These are phyloP conservation scores for Origma solitaria DNA, from an alignment of 2,113 vertebrate species.

Conservation along the genomic window DNA sequence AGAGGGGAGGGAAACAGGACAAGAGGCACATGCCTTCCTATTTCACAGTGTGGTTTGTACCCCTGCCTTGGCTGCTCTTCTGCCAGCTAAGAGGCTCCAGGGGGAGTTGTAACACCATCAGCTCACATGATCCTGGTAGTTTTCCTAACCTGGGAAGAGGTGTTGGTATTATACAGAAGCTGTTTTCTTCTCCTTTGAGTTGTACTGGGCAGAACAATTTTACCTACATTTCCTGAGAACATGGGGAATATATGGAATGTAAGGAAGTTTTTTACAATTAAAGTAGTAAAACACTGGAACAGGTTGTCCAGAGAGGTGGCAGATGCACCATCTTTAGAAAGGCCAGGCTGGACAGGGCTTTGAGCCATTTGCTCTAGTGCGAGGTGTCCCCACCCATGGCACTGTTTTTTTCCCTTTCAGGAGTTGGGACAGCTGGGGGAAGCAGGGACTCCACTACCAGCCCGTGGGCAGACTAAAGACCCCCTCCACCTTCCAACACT, in stretches of 20 bases:
- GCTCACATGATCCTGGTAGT: rapidly evolving
- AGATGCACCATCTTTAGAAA: background rate
- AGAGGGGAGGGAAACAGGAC: background rate
- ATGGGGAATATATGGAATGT: rapidly evolving
- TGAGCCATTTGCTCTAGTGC: background rate
- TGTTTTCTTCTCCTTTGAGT: background rate
- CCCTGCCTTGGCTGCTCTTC: background rate
- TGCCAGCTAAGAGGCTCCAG: background rate
- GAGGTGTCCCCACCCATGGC: background rate
- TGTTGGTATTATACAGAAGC: background rate
- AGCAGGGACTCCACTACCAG: background rate
- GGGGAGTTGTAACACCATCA: background rate
- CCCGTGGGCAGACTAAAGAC: background rate
- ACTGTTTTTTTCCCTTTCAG: rapidly evolving
- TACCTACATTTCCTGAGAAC: background rate
- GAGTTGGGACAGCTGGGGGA: background rate
- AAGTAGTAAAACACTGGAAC: background rate
- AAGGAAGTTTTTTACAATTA: background rate
- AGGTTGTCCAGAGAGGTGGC: background rate
- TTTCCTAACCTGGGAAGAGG: background rate
- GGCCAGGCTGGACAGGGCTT: background rate
- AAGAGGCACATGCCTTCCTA: background rate
- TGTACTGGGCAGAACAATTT: background rate
- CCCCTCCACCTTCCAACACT: background rate
- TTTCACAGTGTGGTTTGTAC: background rate